Conservation (phyloP, 2,888 invertebrate species). For the Patella caerulea region DNA sequence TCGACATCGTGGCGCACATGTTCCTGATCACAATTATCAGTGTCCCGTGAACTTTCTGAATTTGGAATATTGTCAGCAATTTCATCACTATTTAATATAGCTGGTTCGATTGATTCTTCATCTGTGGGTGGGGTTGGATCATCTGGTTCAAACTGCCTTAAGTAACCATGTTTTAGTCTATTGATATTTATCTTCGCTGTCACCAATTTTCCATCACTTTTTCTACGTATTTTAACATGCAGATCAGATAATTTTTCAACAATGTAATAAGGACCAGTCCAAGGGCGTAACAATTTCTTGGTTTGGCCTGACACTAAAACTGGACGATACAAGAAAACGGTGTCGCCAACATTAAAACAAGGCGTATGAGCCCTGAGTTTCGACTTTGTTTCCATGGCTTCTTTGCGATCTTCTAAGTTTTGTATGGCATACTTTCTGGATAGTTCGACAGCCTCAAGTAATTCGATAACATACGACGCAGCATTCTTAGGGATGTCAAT, state of each 20-base stretch:
- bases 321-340: background rate
- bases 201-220: conserved; percentile 5
- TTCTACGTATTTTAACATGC: background rate
- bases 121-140: background rate
- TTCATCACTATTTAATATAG: background rate
- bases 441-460: background rate
- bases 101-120: background rate
- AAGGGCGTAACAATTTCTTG: background rate
- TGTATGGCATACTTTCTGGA: background rate
- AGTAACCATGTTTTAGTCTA: background rate
- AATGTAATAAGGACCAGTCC: background rate
- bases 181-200: background rate
- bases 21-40: background rate
- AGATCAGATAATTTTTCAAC: background rate
- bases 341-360: background rate
- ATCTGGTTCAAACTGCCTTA: background rate
- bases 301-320: background rate
- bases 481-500: background rate
- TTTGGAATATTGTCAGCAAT: background rate
- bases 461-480: background rate
- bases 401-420: background rate
- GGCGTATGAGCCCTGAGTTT: background rate
- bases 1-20: background rate
- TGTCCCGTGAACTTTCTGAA: background rate
- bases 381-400: background rate